phyloP scores from a whole-genome alignment of 2,888 invertebrate species.

The Aproaerema taeniolella region DNA sequence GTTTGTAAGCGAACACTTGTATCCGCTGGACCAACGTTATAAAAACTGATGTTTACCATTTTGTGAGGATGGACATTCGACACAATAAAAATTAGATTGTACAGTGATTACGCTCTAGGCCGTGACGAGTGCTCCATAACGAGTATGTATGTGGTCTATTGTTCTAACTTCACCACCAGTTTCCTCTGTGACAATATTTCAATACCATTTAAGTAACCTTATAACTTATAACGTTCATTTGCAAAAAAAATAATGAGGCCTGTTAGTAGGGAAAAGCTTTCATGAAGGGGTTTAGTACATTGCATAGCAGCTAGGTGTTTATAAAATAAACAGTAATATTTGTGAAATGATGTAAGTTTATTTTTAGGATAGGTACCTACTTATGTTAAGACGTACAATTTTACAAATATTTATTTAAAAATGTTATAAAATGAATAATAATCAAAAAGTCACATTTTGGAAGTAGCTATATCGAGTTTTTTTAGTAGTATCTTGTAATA shows the following conservation, averaged over 20 bases:
- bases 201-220: conserved; percentile 6
- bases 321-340: too few relatives aligned
- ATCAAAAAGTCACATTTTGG: conserved; percentile 49
- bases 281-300: too few relatives aligned
- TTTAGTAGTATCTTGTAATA: conserved; percentile 76
- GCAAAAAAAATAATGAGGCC: too few relatives aligned
- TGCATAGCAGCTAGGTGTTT: too few relatives aligned
- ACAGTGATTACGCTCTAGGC: conserved; percentile 63
- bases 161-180: conserved; percentile 55
- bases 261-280: too few relatives aligned
- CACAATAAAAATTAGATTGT: conserved; percentile 53
- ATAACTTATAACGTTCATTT: background rate
- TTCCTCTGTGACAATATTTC: conserved; percentile 27
- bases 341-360: too few relatives aligned
- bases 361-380: too few relatives aligned
- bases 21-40: conserved; percentile 22
- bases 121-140: conserved; percentile 61
- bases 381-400: too few relatives aligned
- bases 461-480: conserved; percentile 56
- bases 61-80: conserved; percentile 38
- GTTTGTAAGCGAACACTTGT: too few relatives aligned
- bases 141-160: conserved; percentile 38
- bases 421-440: too few relatives aligned
- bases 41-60: conserved; percentile 39
- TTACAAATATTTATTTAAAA: too few relatives aligned